Base-by-base conservation (phyloP, 2,113 vertebrate species). In the Typhlomys cinereus region DNA sequence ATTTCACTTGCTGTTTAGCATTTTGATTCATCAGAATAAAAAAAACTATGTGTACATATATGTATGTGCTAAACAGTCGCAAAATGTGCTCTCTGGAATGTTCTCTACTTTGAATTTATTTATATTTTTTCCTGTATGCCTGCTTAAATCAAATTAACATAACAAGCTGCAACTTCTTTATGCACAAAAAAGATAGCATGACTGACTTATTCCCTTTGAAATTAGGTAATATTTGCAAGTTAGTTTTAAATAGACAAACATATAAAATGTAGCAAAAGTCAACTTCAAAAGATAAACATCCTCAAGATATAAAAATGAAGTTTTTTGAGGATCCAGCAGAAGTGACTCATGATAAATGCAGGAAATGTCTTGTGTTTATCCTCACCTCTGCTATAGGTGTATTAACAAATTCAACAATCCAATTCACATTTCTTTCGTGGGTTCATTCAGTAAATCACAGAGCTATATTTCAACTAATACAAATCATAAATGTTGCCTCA, bases 351-450 rank as follows among this genome's bases (percentile, higher is more conserved):
- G 14, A 71, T 88, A 74, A 93, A 62, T n/a, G n/a, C 52, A 88
- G 64, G 79, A 17, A 94, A 92, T 78, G 44, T n/a, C n/a, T n/a
- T 75, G 90, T 44, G 11, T 80, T 94, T 95, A 48, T 73, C 66
- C 27, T 50, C 71, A 84, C 82, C 25, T 64, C 46, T 93, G 69
- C n/a, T 73, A 6, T n/a, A 41, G 46, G 39, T 13, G 1, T 69
- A 84, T 80, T 94, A 94, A 93, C 78, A 91, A 94, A 83, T 90
- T 88, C 64, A 93, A 61, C 93, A 88, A 83, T 69, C 93, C 41
- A 90, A 90, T 90, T 92, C 66, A 34, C 18, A 91, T 84, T 95
- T 61, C 52, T 86, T 92, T 95, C 83, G 86, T 52, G 85, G 52
- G 13, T 44, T 83, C 50, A 34, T 92, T 89, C 91, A 92, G 90